These are phyloP conservation scores for Montipora sp. DNA, from an alignment of 64 coral and sea anemone genomes.

Conservation along the genomic window DNA sequence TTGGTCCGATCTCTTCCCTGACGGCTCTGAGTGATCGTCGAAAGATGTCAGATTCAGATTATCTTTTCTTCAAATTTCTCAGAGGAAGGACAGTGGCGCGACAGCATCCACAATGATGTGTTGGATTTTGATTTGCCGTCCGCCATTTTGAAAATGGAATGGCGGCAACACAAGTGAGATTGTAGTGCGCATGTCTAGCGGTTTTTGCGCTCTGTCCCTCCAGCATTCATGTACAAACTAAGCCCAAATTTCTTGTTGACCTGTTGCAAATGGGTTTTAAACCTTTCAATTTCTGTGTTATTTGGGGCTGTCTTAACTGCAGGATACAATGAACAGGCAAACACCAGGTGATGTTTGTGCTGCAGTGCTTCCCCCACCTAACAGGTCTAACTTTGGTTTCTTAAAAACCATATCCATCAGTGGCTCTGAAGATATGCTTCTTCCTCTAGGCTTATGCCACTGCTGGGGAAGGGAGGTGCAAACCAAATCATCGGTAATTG, in stretches of 20 bases:
- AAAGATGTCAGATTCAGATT: too few species aligned
- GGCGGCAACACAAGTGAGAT: too few species aligned
- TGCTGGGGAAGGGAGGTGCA: constrained; percentile 57
- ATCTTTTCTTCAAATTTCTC: too few species aligned
- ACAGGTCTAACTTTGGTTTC: constrained; percentile 26
- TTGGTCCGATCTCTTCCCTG: too few species aligned
- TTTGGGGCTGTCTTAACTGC: constrained; percentile 11
- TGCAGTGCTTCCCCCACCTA: background rate
- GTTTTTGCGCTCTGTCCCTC: too few species aligned
- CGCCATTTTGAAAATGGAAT: too few species aligned
- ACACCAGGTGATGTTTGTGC: background rate
- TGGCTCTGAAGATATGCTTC: constrained; percentile 36
- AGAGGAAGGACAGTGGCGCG: too few species aligned
- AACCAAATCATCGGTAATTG: constrained; percentile 68
- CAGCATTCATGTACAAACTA: constrained; percentile 50
- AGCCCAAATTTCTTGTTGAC: constrained; percentile 55
- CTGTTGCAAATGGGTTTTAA: constrained; percentile 31
- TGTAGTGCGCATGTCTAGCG: too few species aligned
- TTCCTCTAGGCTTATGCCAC: constrained; percentile 57
- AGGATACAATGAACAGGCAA: constrained; percentile 42
- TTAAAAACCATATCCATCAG: constrained; percentile 48
- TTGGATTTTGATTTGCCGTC: too few species aligned
- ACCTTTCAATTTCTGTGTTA: constrained; percentile 33
- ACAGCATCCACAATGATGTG: too few species aligned
- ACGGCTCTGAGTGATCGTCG: too few species aligned